Evolutionary conservation across 2,113 vertebrate genomes (phyloP), one percentile per base, ranked within the genome.

Genomic region (Gallinago media): DNA sequence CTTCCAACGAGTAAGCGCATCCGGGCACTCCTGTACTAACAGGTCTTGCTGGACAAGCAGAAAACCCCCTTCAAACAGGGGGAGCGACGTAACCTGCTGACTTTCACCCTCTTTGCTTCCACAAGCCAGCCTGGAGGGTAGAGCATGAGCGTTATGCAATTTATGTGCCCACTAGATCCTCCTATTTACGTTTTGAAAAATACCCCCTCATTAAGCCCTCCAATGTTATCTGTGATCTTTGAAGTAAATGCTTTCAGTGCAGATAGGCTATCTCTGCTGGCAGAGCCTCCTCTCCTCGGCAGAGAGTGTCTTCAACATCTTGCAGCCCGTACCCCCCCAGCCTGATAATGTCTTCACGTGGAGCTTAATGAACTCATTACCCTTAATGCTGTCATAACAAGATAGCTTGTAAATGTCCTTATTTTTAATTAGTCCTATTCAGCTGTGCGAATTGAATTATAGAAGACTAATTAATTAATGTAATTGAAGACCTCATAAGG

Each of bases 381-480:
- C 50, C 77, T 95, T 96, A 83, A 73, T 72, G 79, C 94, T 87
- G 86, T 49, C 4, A 8, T 81, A 96, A 96, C 88, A 73, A 91
- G 80, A 88, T 90, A 89, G 62, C 94, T 97, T 93, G 71, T 94
- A 96, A 97, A 89, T 88, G 88, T 88, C 85, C 91, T 96, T 80
- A 66, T 92, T 97, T 96, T 94, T 95, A 96, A 96, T 89, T 96
- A 90, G 79, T 26, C 40, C 92, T 88, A 67, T 92, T 85, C 93
- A 61, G 81, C 89, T 68, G 47, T 29, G 56, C 66, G 72, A 97
- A 83, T 66, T 70, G 59, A 96, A 96, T 96, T 47, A 62, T 96
- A 87, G 70, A 84, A 95, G 85, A 82, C 66, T 59, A 80, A 94
- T 84, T 86, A 96, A 97, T 97, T 95, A 94, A 87, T 59, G 91